phyloP scores from a whole-genome alignment of 1,140 invertebrate genomes.

The Scylla paramamosain region DNA sequence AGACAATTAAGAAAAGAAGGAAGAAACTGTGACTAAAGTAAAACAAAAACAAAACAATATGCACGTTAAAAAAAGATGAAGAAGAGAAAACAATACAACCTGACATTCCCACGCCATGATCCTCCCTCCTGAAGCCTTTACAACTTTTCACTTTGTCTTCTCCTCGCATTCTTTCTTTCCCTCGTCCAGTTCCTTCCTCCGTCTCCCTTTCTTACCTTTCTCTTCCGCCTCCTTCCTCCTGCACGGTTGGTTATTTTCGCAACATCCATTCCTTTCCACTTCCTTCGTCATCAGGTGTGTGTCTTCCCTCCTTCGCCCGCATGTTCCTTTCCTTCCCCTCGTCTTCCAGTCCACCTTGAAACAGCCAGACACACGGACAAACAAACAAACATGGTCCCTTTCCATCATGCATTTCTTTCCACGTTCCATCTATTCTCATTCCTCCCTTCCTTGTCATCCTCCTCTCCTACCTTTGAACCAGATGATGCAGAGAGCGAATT shows the following conservation, averaged over 20 bases:
- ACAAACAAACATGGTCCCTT: too few relatives aligned
- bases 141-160: neutral
- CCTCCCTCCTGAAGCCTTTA: too few relatives aligned
- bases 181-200: neutral
- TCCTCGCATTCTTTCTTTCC: neutral
- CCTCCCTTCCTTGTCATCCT: neutral
- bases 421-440: too few relatives aligned
- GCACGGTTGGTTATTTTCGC: neutral
- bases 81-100: too few relatives aligned
- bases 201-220: neutral
- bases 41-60: too few relatives aligned
- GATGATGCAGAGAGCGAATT: neutral
- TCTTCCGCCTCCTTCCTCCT: neutral
- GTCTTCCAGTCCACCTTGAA: neutral
- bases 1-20: too few relatives aligned
- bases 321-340: neutral
- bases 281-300: neutral
- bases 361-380: too few relatives aligned
- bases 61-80: too few relatives aligned
- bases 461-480: neutral
- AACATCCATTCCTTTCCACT: neutral
- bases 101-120: too few relatives aligned
- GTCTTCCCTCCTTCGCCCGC: neutral
- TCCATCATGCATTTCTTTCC: too few relatives aligned
- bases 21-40: too few relatives aligned